Percentiles rank a stretch among this genome's conserved stretches.
Conservation (phyloP, 2,888 invertebrate genomes). For the Aethes cnicana region DNA sequence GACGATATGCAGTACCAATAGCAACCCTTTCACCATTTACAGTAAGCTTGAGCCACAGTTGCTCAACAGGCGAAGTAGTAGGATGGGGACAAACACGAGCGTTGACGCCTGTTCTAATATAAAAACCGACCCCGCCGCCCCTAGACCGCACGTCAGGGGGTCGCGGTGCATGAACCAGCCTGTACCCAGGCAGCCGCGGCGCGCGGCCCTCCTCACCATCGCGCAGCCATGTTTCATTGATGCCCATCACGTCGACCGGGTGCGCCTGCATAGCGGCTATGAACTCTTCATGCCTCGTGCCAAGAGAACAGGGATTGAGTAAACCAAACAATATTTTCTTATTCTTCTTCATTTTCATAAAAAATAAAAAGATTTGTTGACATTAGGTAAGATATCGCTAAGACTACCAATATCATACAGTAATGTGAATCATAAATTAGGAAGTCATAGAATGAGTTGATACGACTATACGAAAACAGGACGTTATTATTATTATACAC, state of each 20-base stretch:
- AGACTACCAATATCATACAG: too few species aligned
- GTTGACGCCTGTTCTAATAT: slow-evolving; percentile 14
- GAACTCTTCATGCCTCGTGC: background rate
- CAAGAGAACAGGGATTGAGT: background rate
- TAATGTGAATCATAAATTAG: too few species aligned
- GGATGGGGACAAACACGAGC: background rate
- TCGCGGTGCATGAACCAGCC: slow-evolving; percentile 33
- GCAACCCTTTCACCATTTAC: background rate
- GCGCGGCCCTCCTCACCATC: slow-evolving; percentile 35
- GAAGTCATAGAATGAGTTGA: too few species aligned
- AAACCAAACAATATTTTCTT: background rate
- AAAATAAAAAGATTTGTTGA: background rate
- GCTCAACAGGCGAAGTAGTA: background rate
- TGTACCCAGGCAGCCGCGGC: slow-evolving; percentile 35
- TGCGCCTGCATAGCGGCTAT: background rate
- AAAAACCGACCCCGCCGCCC: slow-evolving; percentile 36
- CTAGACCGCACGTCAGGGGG: slow-evolving; percentile 16
- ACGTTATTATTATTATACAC: too few species aligned
- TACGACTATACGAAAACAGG: too few species aligned
- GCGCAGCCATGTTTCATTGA: slow-evolving; percentile 1
- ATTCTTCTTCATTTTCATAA: background rate
- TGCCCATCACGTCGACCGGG: background rate
- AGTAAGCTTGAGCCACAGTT: slow-evolving; percentile 6
- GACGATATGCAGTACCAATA: slow-evolving; percentile 17
- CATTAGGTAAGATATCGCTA: too few species aligned